These are phyloP conservation scores for Psilopsiagon aymara DNA, from an alignment of 2,113 vertebrate genomes.

Conservation along the genomic window DNA sequence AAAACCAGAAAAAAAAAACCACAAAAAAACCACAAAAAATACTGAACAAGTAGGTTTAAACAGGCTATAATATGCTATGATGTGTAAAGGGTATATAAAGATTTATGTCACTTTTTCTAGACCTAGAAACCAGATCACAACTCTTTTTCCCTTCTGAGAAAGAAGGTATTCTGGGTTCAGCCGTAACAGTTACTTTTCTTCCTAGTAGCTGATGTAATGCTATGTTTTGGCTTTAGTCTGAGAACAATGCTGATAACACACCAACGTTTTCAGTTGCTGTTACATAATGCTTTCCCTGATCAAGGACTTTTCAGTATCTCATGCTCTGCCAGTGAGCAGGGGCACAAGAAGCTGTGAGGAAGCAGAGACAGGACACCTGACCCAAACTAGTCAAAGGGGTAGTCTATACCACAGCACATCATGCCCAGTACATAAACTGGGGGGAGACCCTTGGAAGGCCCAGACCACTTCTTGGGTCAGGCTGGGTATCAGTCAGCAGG, in stretches of 20 bases:
- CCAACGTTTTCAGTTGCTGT: neutral
- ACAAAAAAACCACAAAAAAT: neutral
- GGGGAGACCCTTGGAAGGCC: neutral
- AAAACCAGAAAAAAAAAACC: neutral
- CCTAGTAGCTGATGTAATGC: neutral
- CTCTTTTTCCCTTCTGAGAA: neutral
- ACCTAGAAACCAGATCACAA: neutral
- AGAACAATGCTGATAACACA: neutral
- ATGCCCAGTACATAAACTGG: neutral
- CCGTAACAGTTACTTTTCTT: neutral
- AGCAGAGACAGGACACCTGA: neutral
- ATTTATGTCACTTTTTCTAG: neutral
- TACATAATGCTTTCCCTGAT: neutral
- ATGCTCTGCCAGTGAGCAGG: neutral
- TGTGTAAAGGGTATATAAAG: accelerated
- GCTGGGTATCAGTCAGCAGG: neutral
- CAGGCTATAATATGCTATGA: neutral
- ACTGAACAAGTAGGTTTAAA: accelerated
- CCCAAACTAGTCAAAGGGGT: neutral
- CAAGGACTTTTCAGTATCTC: neutral
- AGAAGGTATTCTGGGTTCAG: neutral
- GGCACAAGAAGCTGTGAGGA: neutral
- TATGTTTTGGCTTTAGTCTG: neutral
- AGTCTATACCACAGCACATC: neutral
- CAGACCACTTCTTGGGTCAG: neutral